phyloP scores from a whole-genome alignment of 2,113 vertebrate species.

The Artemisiospiza belli region DNA sequence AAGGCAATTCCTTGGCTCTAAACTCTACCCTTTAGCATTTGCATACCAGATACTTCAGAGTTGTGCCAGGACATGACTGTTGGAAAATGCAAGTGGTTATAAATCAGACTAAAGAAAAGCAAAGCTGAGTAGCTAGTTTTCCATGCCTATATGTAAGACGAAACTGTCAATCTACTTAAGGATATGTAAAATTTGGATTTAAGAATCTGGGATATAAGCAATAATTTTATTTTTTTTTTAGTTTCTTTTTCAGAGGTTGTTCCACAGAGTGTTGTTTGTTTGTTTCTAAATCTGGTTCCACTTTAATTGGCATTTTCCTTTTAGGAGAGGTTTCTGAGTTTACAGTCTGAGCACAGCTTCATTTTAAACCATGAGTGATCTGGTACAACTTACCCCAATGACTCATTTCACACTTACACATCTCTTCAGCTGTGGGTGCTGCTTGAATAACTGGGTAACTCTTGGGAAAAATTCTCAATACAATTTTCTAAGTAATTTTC shows the following conservation, averaged over 20 bases:
- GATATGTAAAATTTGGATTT: not conserved
- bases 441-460: not conserved
- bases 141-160: not conserved
- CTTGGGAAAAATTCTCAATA: not conserved
- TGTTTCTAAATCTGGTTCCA: not conserved
- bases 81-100: constrained; percentile 1
- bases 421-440: not conserved
- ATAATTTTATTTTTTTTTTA: not conserved
- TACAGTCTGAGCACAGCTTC: not conserved
- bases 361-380: not conserved
- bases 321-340: not conserved
- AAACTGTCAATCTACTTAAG: not conserved
- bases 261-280: not conserved
- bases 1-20: constrained; percentile 13
- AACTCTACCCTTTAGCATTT: not conserved
- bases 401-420: not conserved
- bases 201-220: not conserved
- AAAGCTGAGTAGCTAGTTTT: not conserved
- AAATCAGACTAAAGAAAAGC: not conserved
- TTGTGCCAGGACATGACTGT: constrained; percentile 1
- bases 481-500: not conserved
- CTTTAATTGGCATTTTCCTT: not conserved
- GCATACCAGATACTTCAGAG: not conserved
- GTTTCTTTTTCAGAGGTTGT: not conserved
- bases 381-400: not conserved